Evolutionary conservation across 2,888 invertebrate species (phyloP).

Genomic region (Melanostoma mellinum): DNA sequence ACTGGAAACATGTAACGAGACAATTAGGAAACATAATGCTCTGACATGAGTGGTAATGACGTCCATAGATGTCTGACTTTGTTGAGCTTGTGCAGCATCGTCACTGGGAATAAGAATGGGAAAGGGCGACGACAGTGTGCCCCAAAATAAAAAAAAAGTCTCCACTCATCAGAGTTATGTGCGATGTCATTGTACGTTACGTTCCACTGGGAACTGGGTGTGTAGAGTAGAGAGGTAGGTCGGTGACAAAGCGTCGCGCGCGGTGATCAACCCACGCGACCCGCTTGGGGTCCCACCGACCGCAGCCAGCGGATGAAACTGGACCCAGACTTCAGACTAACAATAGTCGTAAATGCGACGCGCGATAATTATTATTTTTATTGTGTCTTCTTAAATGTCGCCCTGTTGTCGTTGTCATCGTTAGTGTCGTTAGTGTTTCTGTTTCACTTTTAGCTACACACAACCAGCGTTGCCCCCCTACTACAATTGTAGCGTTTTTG

Average conservation of each 20-base stretch:
- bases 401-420: conserved; percentile 62
- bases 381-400: conserved; percentile 68
- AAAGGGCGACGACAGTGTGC: conserved; percentile 52
- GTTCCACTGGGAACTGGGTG: conserved; percentile 1
- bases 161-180: conserved; percentile 56
- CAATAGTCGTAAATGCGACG: conserved; percentile 69
- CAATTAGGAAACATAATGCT: conserved; percentile 72
- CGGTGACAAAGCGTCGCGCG: conserved; percentile 48
- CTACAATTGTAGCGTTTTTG: too few species aligned
- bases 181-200: not conserved
- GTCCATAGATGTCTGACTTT: conserved; percentile 53
- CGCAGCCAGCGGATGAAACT: conserved; percentile 6
- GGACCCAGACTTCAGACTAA: conserved; percentile 36
- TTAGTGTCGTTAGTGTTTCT: conserved; percentile 50
- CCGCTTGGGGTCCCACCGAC: conserved; percentile 32
- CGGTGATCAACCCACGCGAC: conserved; percentile 59
- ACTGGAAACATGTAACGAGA: conserved; percentile 66
- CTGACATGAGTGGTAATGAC: conserved; percentile 71
- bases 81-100: conserved; percentile 9
- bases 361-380: conserved; percentile 72
- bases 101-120: conserved; percentile 23
- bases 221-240: conserved; percentile 26
- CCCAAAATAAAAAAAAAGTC: conserved; percentile 56
- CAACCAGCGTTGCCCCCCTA: too few species aligned
- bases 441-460: conserved; percentile 27